These are phyloP conservation scores for Leucoptera coffeella DNA, from an alignment of 2,888 invertebrate species.

Conservation along the genomic window DNA sequence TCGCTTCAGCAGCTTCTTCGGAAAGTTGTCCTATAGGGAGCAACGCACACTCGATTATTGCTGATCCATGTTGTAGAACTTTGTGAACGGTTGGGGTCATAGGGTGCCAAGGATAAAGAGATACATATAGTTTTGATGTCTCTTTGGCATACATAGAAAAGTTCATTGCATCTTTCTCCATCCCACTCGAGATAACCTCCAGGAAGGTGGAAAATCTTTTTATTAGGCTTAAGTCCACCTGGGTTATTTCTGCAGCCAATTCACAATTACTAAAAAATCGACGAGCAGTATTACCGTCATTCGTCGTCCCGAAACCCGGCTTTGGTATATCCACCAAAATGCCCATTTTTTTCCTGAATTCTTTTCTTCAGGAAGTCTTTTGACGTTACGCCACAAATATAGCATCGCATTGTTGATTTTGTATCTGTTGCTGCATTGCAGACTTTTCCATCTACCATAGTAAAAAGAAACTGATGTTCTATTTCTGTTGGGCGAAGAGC, in stretches of 20 bases:
- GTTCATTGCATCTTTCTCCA: background rate
- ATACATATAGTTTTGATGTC: background rate
- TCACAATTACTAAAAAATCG: background rate
- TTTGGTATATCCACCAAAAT: background rate
- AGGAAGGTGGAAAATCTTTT: background rate
- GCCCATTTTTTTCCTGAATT: background rate
- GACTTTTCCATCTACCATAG: conserved; percentile 15
- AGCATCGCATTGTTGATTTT: conserved; percentile 12
- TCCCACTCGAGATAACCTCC: background rate
- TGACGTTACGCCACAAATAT: conserved; percentile 14
- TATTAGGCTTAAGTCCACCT: background rate
- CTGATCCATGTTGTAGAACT: background rate
- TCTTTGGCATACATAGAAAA: no score
- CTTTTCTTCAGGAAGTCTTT: conserved; percentile 12
- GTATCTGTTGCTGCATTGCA: conserved; percentile 14
- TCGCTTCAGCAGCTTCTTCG: conserved; percentile 13
- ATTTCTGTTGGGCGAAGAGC: background rate
- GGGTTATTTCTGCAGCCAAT: background rate
- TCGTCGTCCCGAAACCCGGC: no score
- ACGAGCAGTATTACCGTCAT: background rate
- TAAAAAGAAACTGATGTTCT: conserved; percentile 7
- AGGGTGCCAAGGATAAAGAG: conserved; percentile 1
- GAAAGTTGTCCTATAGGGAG: conserved; percentile 8
- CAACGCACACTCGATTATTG: background rate
- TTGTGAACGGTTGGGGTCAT: conserved; percentile 3